Percentiles rank a stretch among this genome's conserved stretches.
Conservation (phyloP, 2,797 vertebrate species). For the Tarsius wallacei region DNA sequence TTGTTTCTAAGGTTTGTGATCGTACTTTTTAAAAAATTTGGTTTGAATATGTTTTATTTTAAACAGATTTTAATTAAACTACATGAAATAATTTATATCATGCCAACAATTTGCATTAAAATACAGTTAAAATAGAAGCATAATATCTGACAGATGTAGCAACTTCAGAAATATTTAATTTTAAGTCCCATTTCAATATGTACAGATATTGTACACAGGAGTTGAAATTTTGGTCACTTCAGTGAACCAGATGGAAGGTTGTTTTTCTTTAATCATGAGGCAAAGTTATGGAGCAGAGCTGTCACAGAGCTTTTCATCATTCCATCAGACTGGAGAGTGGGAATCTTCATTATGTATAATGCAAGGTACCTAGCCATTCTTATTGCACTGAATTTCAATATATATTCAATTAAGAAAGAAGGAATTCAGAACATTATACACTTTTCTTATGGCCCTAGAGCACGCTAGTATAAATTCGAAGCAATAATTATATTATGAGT, state of each 20-base stretch:
- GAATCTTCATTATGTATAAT: conserved; percentile 62
- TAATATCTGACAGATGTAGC: neutral
- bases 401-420: conserved; percentile 55
- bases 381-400: conserved; percentile 74
- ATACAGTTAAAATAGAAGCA: conserved; percentile 6
- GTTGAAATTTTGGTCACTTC: conserved; percentile 74
- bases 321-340: conserved; percentile 57
- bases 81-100: neutral
- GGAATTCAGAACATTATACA: conserved; percentile 35
- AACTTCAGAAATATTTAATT: conserved; percentile 63
- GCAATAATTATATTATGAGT: conserved; percentile 28
- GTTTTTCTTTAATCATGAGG: conserved; percentile 83
- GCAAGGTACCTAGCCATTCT: conserved; percentile 23
- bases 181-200: conserved; percentile 17
- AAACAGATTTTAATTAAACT: conserved; percentile 59
- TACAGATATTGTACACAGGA: neutral
- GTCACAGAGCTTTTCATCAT: conserved; percentile 78
- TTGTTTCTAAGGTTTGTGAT: neutral
- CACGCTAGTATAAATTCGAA: conserved; percentile 47
- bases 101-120: conserved; percentile 33
- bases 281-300: conserved; percentile 75
- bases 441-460: conserved; percentile 34
- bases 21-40: conserved; percentile 20
- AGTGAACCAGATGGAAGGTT: conserved; percentile 53
- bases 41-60: conserved; percentile 34